Base-by-base conservation (phyloP, 1,140 invertebrate species). In the Micrasema minimum region DNA sequence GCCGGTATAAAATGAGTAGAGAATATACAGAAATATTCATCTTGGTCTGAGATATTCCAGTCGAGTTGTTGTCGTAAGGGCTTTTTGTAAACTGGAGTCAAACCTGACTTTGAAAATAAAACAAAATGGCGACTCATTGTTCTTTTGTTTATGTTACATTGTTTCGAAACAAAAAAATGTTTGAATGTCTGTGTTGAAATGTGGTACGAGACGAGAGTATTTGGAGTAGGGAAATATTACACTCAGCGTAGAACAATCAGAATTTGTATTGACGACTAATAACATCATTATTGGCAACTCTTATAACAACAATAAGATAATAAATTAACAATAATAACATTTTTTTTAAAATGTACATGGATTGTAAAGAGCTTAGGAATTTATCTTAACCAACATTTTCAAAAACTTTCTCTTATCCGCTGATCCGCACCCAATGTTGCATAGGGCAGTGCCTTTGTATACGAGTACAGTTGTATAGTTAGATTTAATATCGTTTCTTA, bases 91-190 rank as follows among this genome's bases (percentile, higher is more conserved):
- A 64, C 59, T 64, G 59, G 22, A 64, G 18, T 31, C 38, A 23
- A 38, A 46, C 59, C 41, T 16, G 59, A 37, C 59, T 45, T 37
- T 48, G 59, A 16, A 64, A 64, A 46, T 26, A 53, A 66, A 66
- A 50, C 26, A 66, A 66, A 66, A 51, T 50, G 64, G 38, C 18
- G 64, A 11, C 46, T 23, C 66, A 67, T 67, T 67, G 66, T 67
- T 67, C 66, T 67, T 67, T 67, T 55, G 51, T 67, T 67, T 57
- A 53, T 57, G 46, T 67, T 67, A 55, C 37, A 53, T 67, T 67
- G 46, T 67, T 67, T 66, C 64, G 64, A 37, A 66, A 51, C 45
- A 66, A 66, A 66, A 37, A 66, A 53, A 50, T 38, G 20, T 51
- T 66, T 22, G n/a, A 53, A 66, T 51, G 45, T 66, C 46, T 66